Evolutionary conservation across 2,888 invertebrate genomes (phyloP).

Genomic region (Epistrophe grossulariae): DNA sequence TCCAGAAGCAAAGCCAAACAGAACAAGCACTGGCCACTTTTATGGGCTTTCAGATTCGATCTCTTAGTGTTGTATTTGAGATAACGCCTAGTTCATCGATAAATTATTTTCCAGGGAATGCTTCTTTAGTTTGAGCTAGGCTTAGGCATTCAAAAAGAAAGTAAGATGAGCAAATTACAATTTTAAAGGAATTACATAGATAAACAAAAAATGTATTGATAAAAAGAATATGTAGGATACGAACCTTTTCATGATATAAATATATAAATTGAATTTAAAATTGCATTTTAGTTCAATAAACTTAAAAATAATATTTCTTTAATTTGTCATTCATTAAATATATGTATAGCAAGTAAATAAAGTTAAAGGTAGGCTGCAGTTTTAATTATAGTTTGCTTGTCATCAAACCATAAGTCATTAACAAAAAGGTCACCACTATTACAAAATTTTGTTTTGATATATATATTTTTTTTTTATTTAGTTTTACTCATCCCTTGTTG

Average conservation of each 20-base stretch:
- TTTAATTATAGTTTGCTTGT: neutral
- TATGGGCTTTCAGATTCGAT: no score
- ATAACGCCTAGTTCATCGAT: no score
- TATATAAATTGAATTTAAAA: neutral
- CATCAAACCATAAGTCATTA: neutral
- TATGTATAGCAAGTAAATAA: neutral
- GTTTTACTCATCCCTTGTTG: conserved; percentile 41
- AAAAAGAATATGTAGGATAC: neutral
- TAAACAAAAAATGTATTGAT: neutral
- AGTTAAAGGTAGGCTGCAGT: conserved; percentile 1
- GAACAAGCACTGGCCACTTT: no score
- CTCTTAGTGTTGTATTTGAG: no score
- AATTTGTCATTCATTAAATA: neutral
- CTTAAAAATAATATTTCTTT: neutral
- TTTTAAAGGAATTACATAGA: no score
- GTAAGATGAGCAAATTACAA: no score
- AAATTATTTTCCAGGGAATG: no score
- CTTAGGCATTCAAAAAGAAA: no score
- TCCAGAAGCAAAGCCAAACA: no score
- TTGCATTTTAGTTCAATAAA: neutral
- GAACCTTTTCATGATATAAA: neutral
- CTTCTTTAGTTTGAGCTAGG: no score
- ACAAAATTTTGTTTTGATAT: conserved; percentile 7
- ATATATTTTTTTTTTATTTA: conserved; percentile 13
- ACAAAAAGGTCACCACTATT: neutral